phyloP scores from a whole-genome alignment of 2,888 invertebrate species.

The Slavum lentiscoides region DNA sequence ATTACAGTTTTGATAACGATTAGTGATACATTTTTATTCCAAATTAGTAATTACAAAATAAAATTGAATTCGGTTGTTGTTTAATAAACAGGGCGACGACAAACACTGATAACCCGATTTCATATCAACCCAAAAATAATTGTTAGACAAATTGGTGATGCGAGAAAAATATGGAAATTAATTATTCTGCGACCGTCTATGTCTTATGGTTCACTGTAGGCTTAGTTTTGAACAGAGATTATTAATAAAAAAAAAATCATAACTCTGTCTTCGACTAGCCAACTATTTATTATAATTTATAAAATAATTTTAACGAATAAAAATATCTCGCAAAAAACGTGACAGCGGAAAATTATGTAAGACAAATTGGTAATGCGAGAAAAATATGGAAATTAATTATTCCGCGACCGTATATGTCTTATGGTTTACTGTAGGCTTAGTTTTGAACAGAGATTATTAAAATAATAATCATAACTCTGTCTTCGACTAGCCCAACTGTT shows the following conservation, averaged over 20 bases:
- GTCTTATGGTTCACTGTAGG: constrained; percentile 4
- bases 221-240: constrained; percentile 12
- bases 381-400: constrained; percentile 6
- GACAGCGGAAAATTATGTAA: constrained; percentile 4
- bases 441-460: constrained; percentile 15
- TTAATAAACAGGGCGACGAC: too few species aligned
- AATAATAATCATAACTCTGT: background rate
- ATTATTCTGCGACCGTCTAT: constrained; percentile 26
- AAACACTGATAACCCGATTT: background rate
- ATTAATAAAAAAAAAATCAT: background rate
- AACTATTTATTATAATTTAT: background rate
- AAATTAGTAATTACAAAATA: background rate
- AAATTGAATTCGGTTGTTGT: background rate
- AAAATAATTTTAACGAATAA: too few species aligned
- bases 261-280: constrained; percentile 21
- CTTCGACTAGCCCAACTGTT: constrained; percentile 18
- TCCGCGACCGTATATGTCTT: constrained; percentile 22
- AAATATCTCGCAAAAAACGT: background rate
- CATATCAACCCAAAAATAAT: background rate
- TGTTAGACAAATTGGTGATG: constrained; percentile 40
- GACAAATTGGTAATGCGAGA: constrained; percentile 36
- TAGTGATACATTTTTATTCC: background rate
- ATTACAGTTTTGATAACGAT: background rate
- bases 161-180: constrained; percentile 5
- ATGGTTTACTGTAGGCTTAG: constrained; percentile 11